Evolutionary conservation across 2,113 vertebrate species (phyloP), one percentile per base, ranked within the genome.

Genomic region (Rhynchomys soricoides): DNA sequence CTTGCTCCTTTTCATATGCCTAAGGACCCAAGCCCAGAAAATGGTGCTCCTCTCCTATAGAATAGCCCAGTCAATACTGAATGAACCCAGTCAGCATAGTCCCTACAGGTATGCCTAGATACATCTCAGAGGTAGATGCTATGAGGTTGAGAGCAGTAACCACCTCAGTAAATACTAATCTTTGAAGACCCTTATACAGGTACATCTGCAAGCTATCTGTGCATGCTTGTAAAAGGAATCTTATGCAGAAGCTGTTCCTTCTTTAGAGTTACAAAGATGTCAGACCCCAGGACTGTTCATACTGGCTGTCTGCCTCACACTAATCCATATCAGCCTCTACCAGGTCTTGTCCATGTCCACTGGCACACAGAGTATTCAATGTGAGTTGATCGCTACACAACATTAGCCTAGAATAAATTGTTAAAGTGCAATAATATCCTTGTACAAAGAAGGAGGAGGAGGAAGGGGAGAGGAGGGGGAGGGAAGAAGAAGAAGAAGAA

Each of bases 241-340:
- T 31, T 70, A 26, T 15, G 19, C 4, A 8, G n/a, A 31, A 82
- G 15, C 37, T 62, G 4, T 43, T 68, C 26, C 12, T 3, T 68
- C 40, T 94, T n/a, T 1, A 19, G 75, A 37, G 15, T 81, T 74
- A 57, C 22, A 55, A 71, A 48, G 40, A 26, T 81, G 12, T 34
- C 40, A 29, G 0, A 55, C 21, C 21, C 48, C 81, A 59, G 0
- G 0, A 34, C 74, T 7, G 7, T 45, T 40, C 45, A 24, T 4
- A 15, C 9, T 26, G 70, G 13, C 31, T 86, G 0, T 45, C 22
- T 73, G 81, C 45, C 40, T 5, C 0, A 29, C 48, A 10, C 21
- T 31, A n/a, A 89, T 55, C 19, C 37, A 8, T 4, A 12, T 43
- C 26, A 48, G 83, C 50, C 13, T 45, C 59, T 66, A 48, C 29